Evolutionary conservation across 2,888 invertebrate species (phyloP), one percentile per base, ranked within the genome.

Genomic region (Melieria crassipennis): DNA sequence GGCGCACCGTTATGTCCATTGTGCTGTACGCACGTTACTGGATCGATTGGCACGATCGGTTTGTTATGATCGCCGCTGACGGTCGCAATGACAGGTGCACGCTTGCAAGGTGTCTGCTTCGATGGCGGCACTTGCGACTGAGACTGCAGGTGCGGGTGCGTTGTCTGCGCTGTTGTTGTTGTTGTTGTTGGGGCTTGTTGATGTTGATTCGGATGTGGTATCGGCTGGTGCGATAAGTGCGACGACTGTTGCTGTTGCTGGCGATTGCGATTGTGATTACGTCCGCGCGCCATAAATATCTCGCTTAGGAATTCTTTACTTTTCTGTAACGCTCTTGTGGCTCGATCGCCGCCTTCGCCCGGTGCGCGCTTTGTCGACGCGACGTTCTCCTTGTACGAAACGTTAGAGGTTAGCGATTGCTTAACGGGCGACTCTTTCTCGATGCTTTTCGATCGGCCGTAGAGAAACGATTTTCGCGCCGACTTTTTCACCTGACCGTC

Each of bases 261-360:
- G 68, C 83, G 81, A 70, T 79, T 79, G 30, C 84, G 83, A 78
- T 84, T 82, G 72, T 85, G 84, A 80, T 86, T 84, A 80, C 85
- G 86, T 82, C 86, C 86, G 78, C 86, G 86, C 75, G 86, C 86
- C 86, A 86, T 87, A 81, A 84, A 84, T 76, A 85, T 82, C 72
- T 84, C 84, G 79, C 79, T 82, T 62, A 85, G 78, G 76, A 84
- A 81, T 68, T 83, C 83, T 72, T 83, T 82, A 78, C 84, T 82
- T 75, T 79, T 81, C 75, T 81, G 81, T 74, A 83, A 78, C 67
- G 84, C 80, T 78, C 79, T 83, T 30, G 30, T 30, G 30, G 30
- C 30, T 30, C 30, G 30, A 30, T 30, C 1, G 72, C 69, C 72
- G 64, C 71, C 47, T 30, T 68, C 55, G 65, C 67, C 61, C 16